These are phyloP conservation scores for Leptinotarsa juncta DNA, from an alignment of 2,888 invertebrate genomes.

Conservation along the genomic window DNA sequence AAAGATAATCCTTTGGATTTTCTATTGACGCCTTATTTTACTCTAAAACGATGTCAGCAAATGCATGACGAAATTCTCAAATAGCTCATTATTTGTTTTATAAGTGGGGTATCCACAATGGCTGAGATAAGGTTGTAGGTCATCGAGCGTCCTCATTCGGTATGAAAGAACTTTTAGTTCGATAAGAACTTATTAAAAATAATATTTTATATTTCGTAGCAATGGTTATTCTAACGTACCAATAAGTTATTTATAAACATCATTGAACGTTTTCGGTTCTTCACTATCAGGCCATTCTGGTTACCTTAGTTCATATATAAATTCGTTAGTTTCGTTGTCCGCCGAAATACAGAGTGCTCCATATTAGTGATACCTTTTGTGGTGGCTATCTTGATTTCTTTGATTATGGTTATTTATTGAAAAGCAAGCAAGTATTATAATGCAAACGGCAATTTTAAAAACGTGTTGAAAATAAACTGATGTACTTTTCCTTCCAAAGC, in stretches of 20 bases:
- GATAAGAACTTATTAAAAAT: slow-evolving; percentile 22
- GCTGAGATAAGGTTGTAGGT: slow-evolving; percentile 42
- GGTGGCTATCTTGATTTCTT: too few species aligned
- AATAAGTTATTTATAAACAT: slow-evolving; percentile 20
- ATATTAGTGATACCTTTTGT: too few species aligned
- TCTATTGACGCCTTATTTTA: background rate
- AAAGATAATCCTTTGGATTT: background rate
- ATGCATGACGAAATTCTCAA: slow-evolving; percentile 6
- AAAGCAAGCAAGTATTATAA: too few species aligned
- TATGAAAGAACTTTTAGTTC: slow-evolving; percentile 24
- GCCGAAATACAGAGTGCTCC: slow-evolving; percentile 4
- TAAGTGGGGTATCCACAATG: slow-evolving; percentile 10
- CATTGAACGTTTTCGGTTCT: slow-evolving; percentile 9
- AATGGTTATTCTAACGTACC: slow-evolving; percentile 5
- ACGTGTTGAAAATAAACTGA: too few species aligned
- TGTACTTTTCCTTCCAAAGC: too few species aligned
- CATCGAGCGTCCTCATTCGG: slow-evolving; percentile 33
- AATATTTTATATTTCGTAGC: slow-evolving; percentile 3
- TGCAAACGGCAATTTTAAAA: too few species aligned
- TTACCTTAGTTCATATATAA: background rate
- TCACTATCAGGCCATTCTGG: slow-evolving; percentile 7
- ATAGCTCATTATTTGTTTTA: slow-evolving; percentile 9
- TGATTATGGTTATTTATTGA: too few species aligned
- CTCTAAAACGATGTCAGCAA: slow-evolving; percentile 2
- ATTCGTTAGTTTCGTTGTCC: background rate